Conservation (phyloP, 2,888 invertebrate species). For the Galeruca laticollis region DNA sequence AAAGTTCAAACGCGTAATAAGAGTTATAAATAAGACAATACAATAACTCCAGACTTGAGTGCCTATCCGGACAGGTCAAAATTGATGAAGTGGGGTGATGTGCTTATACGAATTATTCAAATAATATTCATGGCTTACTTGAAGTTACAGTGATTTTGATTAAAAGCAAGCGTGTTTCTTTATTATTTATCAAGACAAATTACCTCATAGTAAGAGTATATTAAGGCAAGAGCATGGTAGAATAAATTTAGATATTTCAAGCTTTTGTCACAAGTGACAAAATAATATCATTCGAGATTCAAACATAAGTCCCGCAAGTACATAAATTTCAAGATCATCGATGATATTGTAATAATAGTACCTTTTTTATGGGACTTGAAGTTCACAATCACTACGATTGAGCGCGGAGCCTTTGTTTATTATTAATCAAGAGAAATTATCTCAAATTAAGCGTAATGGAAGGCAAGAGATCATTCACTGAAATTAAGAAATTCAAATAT, state of each 20-base stretch:
- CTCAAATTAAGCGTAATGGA: background rate
- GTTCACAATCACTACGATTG: background rate
- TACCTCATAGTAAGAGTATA: background rate
- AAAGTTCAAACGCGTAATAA: no score
- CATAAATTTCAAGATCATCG: conserved; percentile 1
- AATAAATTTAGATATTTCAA: no score
- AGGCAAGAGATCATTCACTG: no score
- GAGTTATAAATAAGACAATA: no score
- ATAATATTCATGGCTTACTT: background rate
- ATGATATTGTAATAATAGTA: background rate
- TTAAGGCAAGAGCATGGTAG: background rate
- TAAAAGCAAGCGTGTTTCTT: background rate
- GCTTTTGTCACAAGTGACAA: no score
- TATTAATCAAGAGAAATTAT: background rate
- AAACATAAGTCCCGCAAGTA: background rate
- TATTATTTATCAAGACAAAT: background rate
- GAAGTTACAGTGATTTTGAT: background rate
- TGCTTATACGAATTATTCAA: background rate
- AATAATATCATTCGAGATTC: background rate
- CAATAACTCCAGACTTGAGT: no score
- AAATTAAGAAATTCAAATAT: no score
- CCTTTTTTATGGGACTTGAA: background rate
- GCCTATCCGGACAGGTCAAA: no score
- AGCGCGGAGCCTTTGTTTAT: no score
- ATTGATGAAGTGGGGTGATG: background rate